A percentile compares a stretch with the other conserved stretches of the same genome.
phyloP scores from a whole-genome alignment of 2,113 vertebrate species.

The Murina feae region DNA sequence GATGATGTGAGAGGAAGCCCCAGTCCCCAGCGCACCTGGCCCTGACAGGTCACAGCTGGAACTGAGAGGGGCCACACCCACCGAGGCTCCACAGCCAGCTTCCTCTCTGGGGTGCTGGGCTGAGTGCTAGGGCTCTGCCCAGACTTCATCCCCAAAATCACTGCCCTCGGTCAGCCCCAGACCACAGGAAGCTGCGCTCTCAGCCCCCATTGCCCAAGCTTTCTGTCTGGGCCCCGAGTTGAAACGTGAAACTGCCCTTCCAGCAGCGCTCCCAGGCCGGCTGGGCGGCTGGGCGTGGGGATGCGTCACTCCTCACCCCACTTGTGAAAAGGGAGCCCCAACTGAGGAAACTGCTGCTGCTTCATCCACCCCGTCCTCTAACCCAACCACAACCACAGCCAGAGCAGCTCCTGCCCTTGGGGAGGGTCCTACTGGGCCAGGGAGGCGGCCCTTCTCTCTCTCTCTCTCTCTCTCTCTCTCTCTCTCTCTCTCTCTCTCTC shows the following conservation, averaged over 20 bases:
- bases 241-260: constrained; percentile 16
- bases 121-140: neutral
- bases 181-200: constrained; percentile 60
- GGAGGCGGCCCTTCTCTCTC: neutral
- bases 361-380: neutral
- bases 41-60: neutral
- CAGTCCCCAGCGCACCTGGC: neutral
- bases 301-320: neutral
- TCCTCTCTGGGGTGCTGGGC: constrained; percentile 40
- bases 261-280: neutral
- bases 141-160: constrained; percentile 66
- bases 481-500: neutral
- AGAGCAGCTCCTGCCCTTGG: neutral
- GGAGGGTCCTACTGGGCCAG: neutral
- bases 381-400: neutral
- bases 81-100: neutral
- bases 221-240: neutral
- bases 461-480: neutral
- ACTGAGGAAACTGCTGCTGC: neutral
- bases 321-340: constrained; percentile 33
- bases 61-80: constrained; percentile 1
- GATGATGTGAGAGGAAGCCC: neutral
- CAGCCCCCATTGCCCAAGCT: neutral
- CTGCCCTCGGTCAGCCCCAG: constrained; percentile 43
- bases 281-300: neutral